These are phyloP conservation scores for Charanyca ferruginea DNA, from an alignment of 2,888 invertebrate species.

Conservation along the genomic window DNA sequence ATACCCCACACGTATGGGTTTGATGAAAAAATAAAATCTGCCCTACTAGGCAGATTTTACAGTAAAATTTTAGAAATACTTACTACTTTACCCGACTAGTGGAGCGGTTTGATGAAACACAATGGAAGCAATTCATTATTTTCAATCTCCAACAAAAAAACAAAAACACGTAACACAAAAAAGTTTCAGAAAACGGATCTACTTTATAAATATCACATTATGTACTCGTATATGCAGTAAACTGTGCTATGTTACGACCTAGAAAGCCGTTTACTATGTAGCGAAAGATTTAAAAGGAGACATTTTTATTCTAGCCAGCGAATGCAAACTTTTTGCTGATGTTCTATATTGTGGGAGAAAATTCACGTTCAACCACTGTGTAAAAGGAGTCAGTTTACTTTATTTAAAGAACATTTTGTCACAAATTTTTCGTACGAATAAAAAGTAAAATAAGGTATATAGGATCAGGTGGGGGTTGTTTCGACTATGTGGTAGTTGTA, in stretches of 20 bases:
- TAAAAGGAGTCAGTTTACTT: slow-evolving; percentile 9
- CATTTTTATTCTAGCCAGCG: slow-evolving; percentile 47
- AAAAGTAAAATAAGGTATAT: slow-evolving; percentile 4
- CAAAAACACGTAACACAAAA: too few species aligned
- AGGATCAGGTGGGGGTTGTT: too few species aligned
- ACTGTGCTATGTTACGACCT: slow-evolving; percentile 22
- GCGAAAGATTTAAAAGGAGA: slow-evolving; percentile 36
- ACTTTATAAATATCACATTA: slow-evolving; percentile 3
- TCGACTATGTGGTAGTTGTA: too few species aligned
- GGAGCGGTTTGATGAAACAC: too few species aligned
- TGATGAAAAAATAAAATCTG: too few species aligned
- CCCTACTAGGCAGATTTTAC: too few species aligned
- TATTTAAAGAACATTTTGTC: slow-evolving; percentile 29
- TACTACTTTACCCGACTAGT: too few species aligned
- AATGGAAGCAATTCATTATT: too few species aligned
- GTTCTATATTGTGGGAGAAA: slow-evolving; percentile 17
- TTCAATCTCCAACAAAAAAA: too few species aligned
- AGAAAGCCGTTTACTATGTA: slow-evolving; percentile 58
- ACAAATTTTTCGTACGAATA: slow-evolving; percentile 10
- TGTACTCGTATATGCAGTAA: slow-evolving; percentile 2
- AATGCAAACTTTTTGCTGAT: slow-evolving; percentile 33
- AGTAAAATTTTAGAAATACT: too few species aligned
- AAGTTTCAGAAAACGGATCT: too few species aligned
- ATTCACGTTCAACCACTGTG: slow-evolving; percentile 30
- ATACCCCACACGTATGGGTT: too few species aligned